Conservation (phyloP, 2,113 vertebrate genomes). For the Lasiurus cinereus region DNA sequence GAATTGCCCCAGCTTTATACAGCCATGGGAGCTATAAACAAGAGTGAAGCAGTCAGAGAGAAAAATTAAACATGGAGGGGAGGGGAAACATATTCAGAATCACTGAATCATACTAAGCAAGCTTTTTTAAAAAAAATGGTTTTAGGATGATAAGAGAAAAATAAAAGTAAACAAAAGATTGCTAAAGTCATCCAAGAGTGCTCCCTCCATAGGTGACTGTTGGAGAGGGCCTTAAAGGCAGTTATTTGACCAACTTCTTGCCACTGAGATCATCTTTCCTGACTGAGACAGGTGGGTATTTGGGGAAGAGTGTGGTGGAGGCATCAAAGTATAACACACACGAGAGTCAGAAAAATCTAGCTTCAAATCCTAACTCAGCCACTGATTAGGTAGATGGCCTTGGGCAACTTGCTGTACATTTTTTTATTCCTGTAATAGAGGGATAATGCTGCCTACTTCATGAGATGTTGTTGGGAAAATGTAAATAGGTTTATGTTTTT, state of each 20-base stretch:
- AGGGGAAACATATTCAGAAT: neutral
- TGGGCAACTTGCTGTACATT: neutral
- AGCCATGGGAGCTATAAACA: slow-evolving; percentile 48
- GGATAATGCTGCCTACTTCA: neutral
- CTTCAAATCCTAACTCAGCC: neutral
- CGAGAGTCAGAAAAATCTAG: neutral
- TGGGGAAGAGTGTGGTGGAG: neutral
- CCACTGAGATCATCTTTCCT: neutral
- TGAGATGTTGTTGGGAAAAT: neutral
- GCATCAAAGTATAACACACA: neutral
- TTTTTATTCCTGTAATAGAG: neutral
- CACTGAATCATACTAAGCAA: slow-evolving; percentile 66
- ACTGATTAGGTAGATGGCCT: neutral
- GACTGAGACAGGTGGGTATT: neutral
- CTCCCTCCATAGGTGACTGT: neutral
- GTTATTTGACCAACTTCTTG: neutral
- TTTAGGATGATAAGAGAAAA: slow-evolving; percentile 47
- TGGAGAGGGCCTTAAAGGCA: neutral
- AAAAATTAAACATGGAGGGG: slow-evolving; percentile 63
- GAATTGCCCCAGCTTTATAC: slow-evolving; percentile 58
- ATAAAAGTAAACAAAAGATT: slow-evolving; percentile 61
- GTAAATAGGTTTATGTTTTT: neutral
- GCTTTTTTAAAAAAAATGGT: neutral
- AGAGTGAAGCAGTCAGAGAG: slow-evolving; percentile 40
- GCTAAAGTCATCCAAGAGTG: slow-evolving; percentile 28